Evolutionary conservation across 2,113 vertebrate species (phyloP).

Genomic region (Prochilodus magdalenae): DNA sequence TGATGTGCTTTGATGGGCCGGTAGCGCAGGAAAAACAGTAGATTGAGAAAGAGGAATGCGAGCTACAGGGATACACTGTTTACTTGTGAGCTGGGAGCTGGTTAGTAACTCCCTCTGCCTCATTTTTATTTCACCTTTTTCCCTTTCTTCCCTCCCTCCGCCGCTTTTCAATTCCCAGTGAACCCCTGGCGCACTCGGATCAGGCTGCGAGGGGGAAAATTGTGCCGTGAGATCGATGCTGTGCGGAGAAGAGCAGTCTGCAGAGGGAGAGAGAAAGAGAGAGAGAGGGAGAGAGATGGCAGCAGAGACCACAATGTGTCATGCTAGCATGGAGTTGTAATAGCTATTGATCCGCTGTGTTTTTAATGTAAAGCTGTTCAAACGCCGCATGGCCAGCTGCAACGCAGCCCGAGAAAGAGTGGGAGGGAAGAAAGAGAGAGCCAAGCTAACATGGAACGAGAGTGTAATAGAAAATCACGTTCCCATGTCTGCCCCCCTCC

Average conservation of each 20-base stretch:
- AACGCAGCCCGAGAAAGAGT: constrained; percentile 13
- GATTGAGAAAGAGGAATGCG: constrained; percentile 83
- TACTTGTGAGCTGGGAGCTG: constrained; percentile 88
- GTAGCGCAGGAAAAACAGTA: constrained; percentile 86
- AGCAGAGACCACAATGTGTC: constrained; percentile 94
- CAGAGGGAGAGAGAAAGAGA: constrained; percentile 17
- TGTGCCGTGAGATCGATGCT: constrained; percentile 96
- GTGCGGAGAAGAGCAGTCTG: constrained; percentile 54
- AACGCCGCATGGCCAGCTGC: constrained; percentile 77
- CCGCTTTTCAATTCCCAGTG: constrained; percentile 91
- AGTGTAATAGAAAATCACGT: constrained; percentile 80
- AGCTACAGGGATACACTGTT: constrained; percentile 86
- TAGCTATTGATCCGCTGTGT: constrained; percentile 98
- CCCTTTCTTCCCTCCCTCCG: constrained; percentile 42
- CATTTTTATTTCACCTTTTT: constrained; percentile 67
- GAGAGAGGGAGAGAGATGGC: constrained; percentile 83
- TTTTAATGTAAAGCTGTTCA: constrained; percentile 93
- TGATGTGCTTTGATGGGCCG: constrained; percentile 82
- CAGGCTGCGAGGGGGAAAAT: constrained; percentile 93
- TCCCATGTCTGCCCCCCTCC: constrained; percentile 59
- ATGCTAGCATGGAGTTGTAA: constrained; percentile 99
- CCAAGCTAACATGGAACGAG: constrained; percentile 92
- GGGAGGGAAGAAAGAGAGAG: constrained; percentile 46
- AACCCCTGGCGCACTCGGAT: constrained; percentile 83
- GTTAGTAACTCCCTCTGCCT: constrained; percentile 77